phyloP scores from a whole-genome alignment of 1,140 invertebrate species.

The Lysiphlebus fabarum region DNA sequence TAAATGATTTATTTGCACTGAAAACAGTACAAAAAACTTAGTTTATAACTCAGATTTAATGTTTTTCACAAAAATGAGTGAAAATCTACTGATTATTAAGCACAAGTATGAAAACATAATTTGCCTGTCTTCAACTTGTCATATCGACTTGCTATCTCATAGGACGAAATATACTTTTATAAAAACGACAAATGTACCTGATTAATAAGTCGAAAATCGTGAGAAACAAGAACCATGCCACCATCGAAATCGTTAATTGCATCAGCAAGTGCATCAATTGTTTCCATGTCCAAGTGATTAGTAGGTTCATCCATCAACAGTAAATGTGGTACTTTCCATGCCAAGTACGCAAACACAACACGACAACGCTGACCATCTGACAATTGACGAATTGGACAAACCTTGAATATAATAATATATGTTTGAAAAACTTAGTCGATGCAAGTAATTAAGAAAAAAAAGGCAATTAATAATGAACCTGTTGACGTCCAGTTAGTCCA shows the following conservation, averaged over 20 bases:
- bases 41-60: too few relatives aligned
- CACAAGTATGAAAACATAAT: too few relatives aligned
- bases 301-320: slow-evolving; percentile 96
- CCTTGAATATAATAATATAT: slow-evolving; percentile 53
- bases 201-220: slow-evolving; percentile 97
- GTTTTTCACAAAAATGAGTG: too few relatives aligned
- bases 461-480: slow-evolving; percentile 60
- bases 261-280: slow-evolving; percentile 96
- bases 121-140: too few relatives aligned
- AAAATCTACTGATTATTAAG: too few relatives aligned
- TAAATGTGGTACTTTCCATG: slow-evolving; percentile 92
- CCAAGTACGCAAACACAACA: slow-evolving; percentile 96
- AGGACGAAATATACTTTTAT: slow-evolving; percentile 1
- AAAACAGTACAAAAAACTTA: too few relatives aligned
- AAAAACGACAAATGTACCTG: slow-evolving; percentile 66
- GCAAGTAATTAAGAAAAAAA: background rate
- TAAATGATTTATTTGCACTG: too few relatives aligned
- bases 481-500: slow-evolving; percentile 93
- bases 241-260: slow-evolving; percentile 98
- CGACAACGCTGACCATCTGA: slow-evolving; percentile 98
- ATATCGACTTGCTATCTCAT: too few relatives aligned
- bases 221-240: slow-evolving; percentile 94
- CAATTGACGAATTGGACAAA: slow-evolving; percentile 95
- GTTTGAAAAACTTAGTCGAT: background rate
- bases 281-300: slow-evolving; percentile 99